Percentiles rank a stretch among this genome's conserved stretches.
Conservation (phyloP, 2,797 vertebrate genomes). For the Poecilia picta region DNA sequence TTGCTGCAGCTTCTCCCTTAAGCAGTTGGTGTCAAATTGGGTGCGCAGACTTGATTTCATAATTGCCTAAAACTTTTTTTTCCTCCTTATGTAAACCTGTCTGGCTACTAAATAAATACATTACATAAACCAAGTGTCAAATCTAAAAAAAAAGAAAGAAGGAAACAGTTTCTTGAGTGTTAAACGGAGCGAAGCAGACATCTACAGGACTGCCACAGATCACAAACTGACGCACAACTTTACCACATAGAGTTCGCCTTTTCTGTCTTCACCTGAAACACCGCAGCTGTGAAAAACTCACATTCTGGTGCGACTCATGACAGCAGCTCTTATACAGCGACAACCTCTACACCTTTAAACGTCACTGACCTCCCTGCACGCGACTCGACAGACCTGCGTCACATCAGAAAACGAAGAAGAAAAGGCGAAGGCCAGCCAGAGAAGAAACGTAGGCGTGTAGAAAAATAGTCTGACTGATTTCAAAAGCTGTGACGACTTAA, state of each 20-base stretch:
- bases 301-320: conserved; percentile 36
- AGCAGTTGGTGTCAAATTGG: neutral
- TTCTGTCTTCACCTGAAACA: conserved; percentile 19
- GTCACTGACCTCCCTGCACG: conserved; percentile 1
- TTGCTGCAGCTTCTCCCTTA: neutral
- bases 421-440: conserved; percentile 20
- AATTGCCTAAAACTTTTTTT: neutral
- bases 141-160: neutral
- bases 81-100: neutral
- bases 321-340: conserved; percentile 22
- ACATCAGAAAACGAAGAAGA: conserved; percentile 23
- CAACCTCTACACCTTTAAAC: conserved; percentile 17
- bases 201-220: neutral
- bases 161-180: neutral
- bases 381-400: conserved; percentile 25
- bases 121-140: neutral
- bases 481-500: neutral
- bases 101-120: neutral
- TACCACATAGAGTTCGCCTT: neutral
- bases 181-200: neutral
- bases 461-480: neutral
- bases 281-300: conserved; percentile 26
- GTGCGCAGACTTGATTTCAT: neutral
- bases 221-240: neutral
- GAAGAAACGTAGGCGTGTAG: conserved; percentile 9